A percentile compares a stretch with the other conserved stretches of the same genome.
Evolutionary conservation across 1,140 invertebrate species (phyloP).

Genomic region (Drosophila tristis): DNA sequence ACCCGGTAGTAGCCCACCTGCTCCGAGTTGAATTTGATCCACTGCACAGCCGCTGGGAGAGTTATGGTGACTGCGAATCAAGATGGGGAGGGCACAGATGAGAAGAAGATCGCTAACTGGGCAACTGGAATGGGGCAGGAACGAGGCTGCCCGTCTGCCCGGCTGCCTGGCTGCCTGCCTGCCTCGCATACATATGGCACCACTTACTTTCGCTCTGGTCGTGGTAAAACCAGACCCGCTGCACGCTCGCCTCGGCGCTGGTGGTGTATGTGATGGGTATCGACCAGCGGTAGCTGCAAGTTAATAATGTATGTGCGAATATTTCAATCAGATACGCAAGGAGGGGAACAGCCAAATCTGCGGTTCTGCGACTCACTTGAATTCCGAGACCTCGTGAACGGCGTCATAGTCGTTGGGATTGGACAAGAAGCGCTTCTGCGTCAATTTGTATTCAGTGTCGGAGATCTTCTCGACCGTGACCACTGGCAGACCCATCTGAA

Average conservation of each 20-base stretch:
- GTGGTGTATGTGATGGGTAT: conserved; percentile 92
- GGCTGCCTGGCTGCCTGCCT: not conserved
- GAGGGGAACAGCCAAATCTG: not conserved
- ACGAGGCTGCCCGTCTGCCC: too few relatives aligned
- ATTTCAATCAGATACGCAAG: conserved; percentile 54
- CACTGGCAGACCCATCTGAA: conserved; percentile 95
- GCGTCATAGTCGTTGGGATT: conserved; percentile 86
- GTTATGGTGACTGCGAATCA: conserved; percentile 63
- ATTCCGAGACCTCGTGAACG: conserved; percentile 86
- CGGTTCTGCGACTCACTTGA: conserved; percentile 85
- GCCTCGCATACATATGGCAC: conserved; percentile 43
- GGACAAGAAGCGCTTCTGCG: conserved; percentile 90
- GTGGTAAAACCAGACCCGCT: conserved; percentile 83
- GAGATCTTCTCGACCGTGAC: conserved; percentile 86
- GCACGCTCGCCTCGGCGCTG: conserved; percentile 75
- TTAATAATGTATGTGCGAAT: conserved; percentile 70
- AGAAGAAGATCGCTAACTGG: conserved; percentile 15
- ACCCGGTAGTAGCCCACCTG: conserved; percentile 95
- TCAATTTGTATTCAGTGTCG: conserved; percentile 87
- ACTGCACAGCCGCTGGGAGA: conserved; percentile 84
- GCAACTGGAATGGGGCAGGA: too few relatives aligned
- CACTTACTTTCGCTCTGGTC: conserved; percentile 74
- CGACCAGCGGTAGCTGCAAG: conserved; percentile 91
- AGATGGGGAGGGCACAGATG: not conserved
- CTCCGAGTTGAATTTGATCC: conserved; percentile 94